phyloP scores from a whole-genome alignment of 2,797 vertebrate species.

The Manis crassicaudata region DNA sequence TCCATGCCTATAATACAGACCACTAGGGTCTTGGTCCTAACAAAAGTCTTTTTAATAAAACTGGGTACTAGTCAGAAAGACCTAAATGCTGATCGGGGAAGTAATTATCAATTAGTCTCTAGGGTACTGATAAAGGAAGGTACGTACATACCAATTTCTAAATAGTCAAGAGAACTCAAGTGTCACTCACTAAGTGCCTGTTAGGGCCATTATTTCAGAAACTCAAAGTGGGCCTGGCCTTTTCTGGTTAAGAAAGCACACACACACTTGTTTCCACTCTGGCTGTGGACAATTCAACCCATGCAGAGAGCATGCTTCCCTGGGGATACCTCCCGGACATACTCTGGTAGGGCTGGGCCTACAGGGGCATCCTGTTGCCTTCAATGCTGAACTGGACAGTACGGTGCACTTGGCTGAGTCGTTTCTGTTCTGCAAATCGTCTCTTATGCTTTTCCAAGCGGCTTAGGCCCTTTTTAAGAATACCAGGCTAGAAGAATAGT shows the following conservation, averaged over 20 bases:
- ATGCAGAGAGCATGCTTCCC: slow-evolving; percentile 88
- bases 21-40: neutral
- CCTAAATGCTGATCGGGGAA: neutral
- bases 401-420: slow-evolving; percentile 89
- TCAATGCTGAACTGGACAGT: slow-evolving; percentile 98
- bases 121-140: neutral
- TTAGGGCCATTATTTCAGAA: slow-evolving; percentile 25
- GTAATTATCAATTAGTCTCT: neutral
- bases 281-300: slow-evolving; percentile 80
- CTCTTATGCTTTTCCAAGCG: slow-evolving; percentile 98
- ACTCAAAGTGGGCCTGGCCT: neutral
- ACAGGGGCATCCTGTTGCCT: slow-evolving; percentile 96
- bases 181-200: neutral
- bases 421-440: slow-evolving; percentile 94
- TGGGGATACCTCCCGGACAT: slow-evolving; percentile 84
- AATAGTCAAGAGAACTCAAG: neutral
- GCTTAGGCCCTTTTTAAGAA: slow-evolving; percentile 91
- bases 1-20: neutral
- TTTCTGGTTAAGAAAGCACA: slow-evolving; percentile 72
- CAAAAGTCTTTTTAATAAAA: slow-evolving; percentile 40
- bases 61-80: neutral
- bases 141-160: neutral
- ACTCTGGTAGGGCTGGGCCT: slow-evolving; percentile 85
- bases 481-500: slow-evolving; percentile 88
- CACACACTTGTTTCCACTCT: slow-evolving; percentile 69